Evolutionary conservation across 2,113 vertebrate species (phyloP).

Genomic region (zebrafish (Danio rerio)): GRCz12tu NC_133181.1:61919501-61920000

Average conservation of each 20-base stretch:
- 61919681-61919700: no score
- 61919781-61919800: no score
- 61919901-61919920: slow-evolving; percentile 16
- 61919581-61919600: no score
- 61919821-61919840: slow-evolving; percentile 43
- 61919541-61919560: background rate
- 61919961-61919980: slow-evolving; percentile 28
- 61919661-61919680: no score
- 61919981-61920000: background rate
- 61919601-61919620: no score
- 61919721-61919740: slow-evolving; percentile 22
- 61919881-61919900: background rate
- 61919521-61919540: no score
- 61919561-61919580: background rate
- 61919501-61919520: no score
- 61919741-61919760: slow-evolving; percentile 54
- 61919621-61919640: no score
- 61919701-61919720: background rate
- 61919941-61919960: slow-evolving; percentile 51
- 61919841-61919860: slow-evolving; percentile 29
- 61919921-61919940: slow-evolving; percentile 29
- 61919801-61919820: no score
- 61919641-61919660: no score
- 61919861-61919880: slow-evolving; percentile 26
- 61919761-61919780: slow-evolving; percentile 57